phyloP scores from a whole-genome alignment of 2,113 vertebrate species.

The Tragelaphus imberbis region DNA sequence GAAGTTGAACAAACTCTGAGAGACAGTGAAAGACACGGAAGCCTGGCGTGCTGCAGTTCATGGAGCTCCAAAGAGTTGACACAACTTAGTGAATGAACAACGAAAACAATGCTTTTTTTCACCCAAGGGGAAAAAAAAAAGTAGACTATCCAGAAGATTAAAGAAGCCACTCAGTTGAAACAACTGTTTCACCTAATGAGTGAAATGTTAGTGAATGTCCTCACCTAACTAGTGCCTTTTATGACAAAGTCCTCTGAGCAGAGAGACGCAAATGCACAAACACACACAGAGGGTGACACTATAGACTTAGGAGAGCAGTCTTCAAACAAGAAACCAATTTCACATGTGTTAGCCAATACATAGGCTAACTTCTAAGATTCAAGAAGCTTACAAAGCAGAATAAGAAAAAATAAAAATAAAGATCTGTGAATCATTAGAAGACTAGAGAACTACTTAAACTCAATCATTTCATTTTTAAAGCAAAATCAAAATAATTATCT shows the following conservation, averaged over 20 bases:
- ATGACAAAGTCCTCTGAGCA: background rate
- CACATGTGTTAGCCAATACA: accelerated
- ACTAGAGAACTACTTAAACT: background rate
- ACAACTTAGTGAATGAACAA: background rate
- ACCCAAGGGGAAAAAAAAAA: background rate
- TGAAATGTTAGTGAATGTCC: background rate
- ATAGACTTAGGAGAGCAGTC: background rate
- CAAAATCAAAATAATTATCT: background rate
- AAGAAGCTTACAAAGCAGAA: background rate
- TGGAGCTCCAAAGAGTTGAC: background rate
- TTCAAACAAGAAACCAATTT: background rate
- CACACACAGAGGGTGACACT: accelerated
- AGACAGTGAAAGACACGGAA: background rate
- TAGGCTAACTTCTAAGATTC: background rate
- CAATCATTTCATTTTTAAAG: background rate
- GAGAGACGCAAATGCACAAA: too few relatives aligned
- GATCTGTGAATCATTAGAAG: background rate
- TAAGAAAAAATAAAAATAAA: background rate
- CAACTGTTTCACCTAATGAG: background rate
- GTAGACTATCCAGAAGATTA: background rate
- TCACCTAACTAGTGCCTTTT: background rate
- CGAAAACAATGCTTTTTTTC: background rate
- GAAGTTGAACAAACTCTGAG: background rate
- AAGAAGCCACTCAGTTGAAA: background rate
- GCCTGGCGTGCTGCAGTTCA: background rate